phyloP scores from a whole-genome alignment of 2,113 vertebrate species.

The Brachyhypopomus gauderio region DNA sequence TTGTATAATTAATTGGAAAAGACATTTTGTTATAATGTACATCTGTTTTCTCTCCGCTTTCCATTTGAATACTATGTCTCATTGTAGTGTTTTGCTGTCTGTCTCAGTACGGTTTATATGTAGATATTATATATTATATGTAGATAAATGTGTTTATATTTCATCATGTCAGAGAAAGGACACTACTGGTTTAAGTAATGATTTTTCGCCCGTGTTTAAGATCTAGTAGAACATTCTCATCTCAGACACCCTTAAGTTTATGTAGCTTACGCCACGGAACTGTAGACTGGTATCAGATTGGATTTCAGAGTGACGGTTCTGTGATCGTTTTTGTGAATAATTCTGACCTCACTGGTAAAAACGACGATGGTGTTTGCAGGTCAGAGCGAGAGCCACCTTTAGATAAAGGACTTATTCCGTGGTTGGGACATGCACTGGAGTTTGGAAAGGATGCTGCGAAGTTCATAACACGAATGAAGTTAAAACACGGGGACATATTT shows the following conservation, averaged over 20 bases:
- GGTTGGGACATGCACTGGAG: slow-evolving; percentile 85
- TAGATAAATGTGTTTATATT: too few relatives aligned
- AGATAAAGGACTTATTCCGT: slow-evolving; percentile 81
- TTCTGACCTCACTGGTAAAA: neutral
- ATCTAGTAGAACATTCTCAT: neutral
- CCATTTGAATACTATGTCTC: neutral
- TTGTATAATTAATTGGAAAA: neutral
- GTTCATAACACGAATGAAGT: slow-evolving; percentile 83
- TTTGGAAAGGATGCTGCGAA: slow-evolving; percentile 84
- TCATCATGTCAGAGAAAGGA: neutral
- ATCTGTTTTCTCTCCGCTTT: neutral
- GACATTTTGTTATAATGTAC: neutral
- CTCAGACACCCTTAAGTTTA: neutral
- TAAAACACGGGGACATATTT: slow-evolving; percentile 85
- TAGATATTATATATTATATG: too few relatives aligned
- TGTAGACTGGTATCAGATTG: neutral
- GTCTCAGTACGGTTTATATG: neutral
- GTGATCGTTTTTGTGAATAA: neutral
- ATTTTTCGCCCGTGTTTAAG: neutral
- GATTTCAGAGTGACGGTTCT: neutral
- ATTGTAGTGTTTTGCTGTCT: neutral
- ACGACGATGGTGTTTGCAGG: slow-evolving; percentile 61
- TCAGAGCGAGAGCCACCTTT: slow-evolving; percentile 80
- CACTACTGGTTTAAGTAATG: neutral
- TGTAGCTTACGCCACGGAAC: neutral